Evolutionary conservation across 2,113 vertebrate species (phyloP).

Genomic region (Mesitornis unicolor): DNA sequence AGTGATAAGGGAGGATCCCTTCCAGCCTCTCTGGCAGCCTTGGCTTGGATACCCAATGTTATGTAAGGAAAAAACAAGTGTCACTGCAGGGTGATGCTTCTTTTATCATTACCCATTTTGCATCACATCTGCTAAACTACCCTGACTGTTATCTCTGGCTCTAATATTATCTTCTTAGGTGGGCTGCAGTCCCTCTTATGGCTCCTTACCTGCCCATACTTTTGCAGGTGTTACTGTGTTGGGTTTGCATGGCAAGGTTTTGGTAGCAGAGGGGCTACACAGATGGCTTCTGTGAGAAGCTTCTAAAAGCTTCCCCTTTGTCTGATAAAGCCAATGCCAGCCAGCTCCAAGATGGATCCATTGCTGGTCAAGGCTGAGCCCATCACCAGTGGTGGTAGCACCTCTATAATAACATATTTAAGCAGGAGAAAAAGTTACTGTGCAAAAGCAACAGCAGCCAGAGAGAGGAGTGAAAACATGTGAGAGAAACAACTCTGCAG

Average conservation of each 20-base stretch:
- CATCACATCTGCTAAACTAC: neutral
- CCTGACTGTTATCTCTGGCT: neutral
- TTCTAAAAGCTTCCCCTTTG: neutral
- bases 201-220: neutral
- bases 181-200: neutral
- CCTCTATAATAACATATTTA: neutral
- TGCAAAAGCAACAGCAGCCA: no score
- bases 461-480: neutral
- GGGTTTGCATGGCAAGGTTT: no score
- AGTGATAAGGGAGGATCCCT: neutral
- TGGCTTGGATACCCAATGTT: neutral
- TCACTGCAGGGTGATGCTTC: neutral
- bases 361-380: neutral
- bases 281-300: no score
- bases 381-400: accelerated
- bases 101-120: neutral
- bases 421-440: neutral
- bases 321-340: neutral
- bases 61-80: neutral
- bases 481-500: neutral
- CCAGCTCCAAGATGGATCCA: neutral
- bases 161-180: neutral
- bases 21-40: neutral
- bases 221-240: neutral
- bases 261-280: no score